phyloP scores from a whole-genome alignment of 2,113 vertebrate genomes.

The Grammatotria lemairii region DNA sequence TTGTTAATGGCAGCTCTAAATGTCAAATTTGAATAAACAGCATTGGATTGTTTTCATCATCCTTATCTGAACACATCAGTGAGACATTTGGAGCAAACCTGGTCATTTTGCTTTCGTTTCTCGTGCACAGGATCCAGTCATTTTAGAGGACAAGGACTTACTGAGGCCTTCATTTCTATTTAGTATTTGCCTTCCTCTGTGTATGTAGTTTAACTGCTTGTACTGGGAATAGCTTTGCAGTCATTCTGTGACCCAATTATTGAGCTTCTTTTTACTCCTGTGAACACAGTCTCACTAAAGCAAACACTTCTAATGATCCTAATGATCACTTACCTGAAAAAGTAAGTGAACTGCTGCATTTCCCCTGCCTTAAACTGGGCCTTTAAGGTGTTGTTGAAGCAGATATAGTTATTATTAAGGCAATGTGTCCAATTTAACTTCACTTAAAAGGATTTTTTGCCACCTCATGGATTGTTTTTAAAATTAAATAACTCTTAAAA shows the following conservation, averaged over 20 bases:
- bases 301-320: neutral
- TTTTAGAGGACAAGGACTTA: neutral
- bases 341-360: neutral
- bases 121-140: neutral
- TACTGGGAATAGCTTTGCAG: neutral
- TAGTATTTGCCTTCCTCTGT: neutral
- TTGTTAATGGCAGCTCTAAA: neutral
- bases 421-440: neutral
- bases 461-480: accelerated
- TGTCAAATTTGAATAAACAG: neutral
- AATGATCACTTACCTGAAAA: neutral
- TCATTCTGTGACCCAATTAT: neutral
- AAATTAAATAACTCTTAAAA: neutral
- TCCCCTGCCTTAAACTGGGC: neutral
- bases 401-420: neutral
- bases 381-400: neutral
- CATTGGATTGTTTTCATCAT: neutral
- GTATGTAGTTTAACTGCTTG: neutral
- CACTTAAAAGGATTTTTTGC: neutral
- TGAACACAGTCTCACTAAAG: neutral
- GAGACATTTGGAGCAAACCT: neutral
- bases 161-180: neutral
- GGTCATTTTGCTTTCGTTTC: neutral
- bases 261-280: neutral
- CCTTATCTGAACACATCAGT: neutral